Base-by-base conservation (phyloP, 2,888 invertebrate genomes). In the Tipula lateralis region DNA sequence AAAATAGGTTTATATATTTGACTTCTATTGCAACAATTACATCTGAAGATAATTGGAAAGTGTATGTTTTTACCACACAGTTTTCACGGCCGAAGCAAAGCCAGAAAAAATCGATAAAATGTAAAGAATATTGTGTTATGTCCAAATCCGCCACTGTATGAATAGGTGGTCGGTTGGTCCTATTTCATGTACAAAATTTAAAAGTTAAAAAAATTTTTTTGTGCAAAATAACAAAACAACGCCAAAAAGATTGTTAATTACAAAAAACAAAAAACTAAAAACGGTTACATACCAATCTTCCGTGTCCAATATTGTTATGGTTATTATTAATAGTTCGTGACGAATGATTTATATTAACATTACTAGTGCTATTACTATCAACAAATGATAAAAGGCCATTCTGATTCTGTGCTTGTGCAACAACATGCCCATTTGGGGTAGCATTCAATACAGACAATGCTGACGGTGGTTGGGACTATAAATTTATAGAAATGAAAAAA, bases 361-460 rank as follows among this genome's bases (percentile, higher is more conserved):
- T 84, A 32, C 84, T 84, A 84, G 24, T 24, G n/a, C 24, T 19
- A 39, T 29, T 84, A 84, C 84, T 86, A 84, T 87, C 87, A 85
- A 87, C 87, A 87, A 87, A 86, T 84, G 87, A 87, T 85, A 87
- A 86, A 85, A 87, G 87, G 81, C 87, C 87, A 86, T 86, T 87
- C 44, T 84, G 85, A 85, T 86, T 85, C 84, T 87, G 87, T 86
- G 86, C 86, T 85, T 87, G 87, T 87, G 87, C 85, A 85, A 87
- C 36, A 12, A 36, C 34, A 84, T 87, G 87, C 86, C 87, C 87
- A 86, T 87, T 86, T 84, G 87, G 87, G 86, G 87, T 87, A 85
- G 87, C 86, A 87, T 86, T 87, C 86, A 87, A 86, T 86, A 87
- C 85, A 86, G 87, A 87, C 84, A 87, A 86, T 87, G 87, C 87